Evolutionary conservation across 2,888 invertebrate genomes (phyloP), one percentile per base, ranked within the genome.

Genomic region (Mythimna loreyi): DNA sequence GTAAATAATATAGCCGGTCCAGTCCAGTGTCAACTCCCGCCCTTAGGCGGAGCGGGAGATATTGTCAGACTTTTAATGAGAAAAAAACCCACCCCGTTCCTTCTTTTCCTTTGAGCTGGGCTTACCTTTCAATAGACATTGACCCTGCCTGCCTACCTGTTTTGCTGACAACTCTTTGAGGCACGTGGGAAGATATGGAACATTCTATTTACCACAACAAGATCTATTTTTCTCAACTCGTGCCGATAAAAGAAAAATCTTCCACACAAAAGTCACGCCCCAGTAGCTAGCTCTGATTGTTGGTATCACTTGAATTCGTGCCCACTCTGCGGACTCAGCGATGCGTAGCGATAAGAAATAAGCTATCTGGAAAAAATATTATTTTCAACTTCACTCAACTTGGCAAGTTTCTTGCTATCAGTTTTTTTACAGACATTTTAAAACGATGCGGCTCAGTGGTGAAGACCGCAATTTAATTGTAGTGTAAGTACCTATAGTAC

Each of bases 301-400:
- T 61, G 68, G 21, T 57, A 73, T 52, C 68, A 45, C 50, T 73
- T 68, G 68, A 57, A 33, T 61, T 61, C 57, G 25, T 57, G 68
- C 68, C 57, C 75, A 50, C 67, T 68, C 40, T 57, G 16, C 8
- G 4, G 23, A 11, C n/a, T 9, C 75, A 69, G 47, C 58, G 69
- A 75, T 52, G 75, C 59, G 75, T 55, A 3, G 58, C 23, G 73
- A 75, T 74, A 74, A 74, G 23, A 30, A 58, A 30, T 43, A 43
- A 72, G 67, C 47, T 61, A 68, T 75, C 57, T 58, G 50, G 56
- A 75, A 75, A 68, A 50, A 58, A 57, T 50, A 36, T 62, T 49
- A 49, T 69, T 75, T 58, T 55, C 40, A 57, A 50, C 75, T 58
- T 43, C 40, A 47, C n/a, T 62, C 40, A 25, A 21, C 63, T 21